These are phyloP conservation scores for Bucorvus abyssinicus DNA, from an alignment of 2,797 vertebrate genomes.

Conservation along the genomic window DNA sequence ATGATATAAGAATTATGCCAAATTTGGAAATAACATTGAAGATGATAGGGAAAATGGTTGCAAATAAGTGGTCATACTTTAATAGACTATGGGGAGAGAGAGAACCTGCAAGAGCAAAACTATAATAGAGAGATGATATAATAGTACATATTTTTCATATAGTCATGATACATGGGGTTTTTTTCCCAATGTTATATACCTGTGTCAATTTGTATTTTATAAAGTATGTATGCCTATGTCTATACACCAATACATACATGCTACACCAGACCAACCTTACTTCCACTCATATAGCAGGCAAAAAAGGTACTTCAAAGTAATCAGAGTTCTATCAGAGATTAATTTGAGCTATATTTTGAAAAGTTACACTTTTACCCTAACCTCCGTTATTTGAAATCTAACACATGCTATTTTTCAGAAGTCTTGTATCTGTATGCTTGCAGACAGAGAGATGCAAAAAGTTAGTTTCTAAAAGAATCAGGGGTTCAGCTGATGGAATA, in stretches of 20 bases:
- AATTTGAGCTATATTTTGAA: neutral
- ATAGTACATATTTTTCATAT: neutral
- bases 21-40: neutral
- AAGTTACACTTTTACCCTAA: neutral
- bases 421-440: neutral
- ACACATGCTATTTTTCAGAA: neutral
- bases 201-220: neutral
- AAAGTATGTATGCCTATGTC: neutral
- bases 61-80: neutral
- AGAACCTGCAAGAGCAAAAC: neutral
- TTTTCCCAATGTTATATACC: neutral
- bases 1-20: neutral
- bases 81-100: neutral
- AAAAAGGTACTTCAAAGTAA: neutral
- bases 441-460: neutral
- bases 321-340: neutral
- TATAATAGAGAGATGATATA: neutral
- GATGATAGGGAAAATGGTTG: neutral
- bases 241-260: neutral
- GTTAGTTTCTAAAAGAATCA: neutral
- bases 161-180: accelerated
- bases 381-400: neutral
- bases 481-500: neutral
- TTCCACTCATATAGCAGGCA: neutral
- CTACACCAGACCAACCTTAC: neutral